Evolutionary conservation across 2,888 invertebrate species (phyloP), one percentile per base, ranked within the genome.

Genomic region (Pollenia labialis): DNA sequence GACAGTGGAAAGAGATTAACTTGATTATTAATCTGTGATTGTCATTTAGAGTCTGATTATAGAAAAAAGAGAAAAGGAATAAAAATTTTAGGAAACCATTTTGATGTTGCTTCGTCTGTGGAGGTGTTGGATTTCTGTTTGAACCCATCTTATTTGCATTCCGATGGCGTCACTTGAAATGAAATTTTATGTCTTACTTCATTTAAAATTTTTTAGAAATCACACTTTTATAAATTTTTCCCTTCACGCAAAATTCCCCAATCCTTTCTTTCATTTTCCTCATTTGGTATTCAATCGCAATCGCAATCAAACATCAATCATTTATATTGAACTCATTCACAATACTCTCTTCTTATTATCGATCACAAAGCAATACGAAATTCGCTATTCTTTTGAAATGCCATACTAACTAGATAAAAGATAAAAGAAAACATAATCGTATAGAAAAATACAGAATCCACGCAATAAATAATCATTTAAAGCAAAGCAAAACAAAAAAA

Each of bases 321-420:
- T 72, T 86, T 64, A 52, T 69, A 50, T 9, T 44, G 56, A 76
- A 58, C 50, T 52, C 74, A 82, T 82, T 86, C 72, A 64, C 79
- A 71, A 56, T 71, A 18, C 12, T 18, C 16, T 62, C 48, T 62
- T 72, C 50, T 58, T 50, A 23, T 16, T 69, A 76, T 54, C 52
- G 42, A 82, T 46, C 1, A 18, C 72, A 64, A 64, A 71, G n/a
- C 18, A 72, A 64, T 69, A 54, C 44, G 74, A 76, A 84, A 84
- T 81, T 81, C 77, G 77, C 77, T 74, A 62, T 64, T 64, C 69
- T 56, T 84, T 87, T 74, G 68, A 84, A 87, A 87, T 87, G 75
- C 80, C 80, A 76, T 72, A 48, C 40, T 46, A 76, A 79, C 54
- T 32, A 32, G 4, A 6, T 32, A 32, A 18, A 64, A 83, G 48